Percentiles rank a stretch among this genome's conserved stretches.
phyloP scores from a whole-genome alignment of 2,888 invertebrate genomes.

The Tetranychus piercei region DNA sequence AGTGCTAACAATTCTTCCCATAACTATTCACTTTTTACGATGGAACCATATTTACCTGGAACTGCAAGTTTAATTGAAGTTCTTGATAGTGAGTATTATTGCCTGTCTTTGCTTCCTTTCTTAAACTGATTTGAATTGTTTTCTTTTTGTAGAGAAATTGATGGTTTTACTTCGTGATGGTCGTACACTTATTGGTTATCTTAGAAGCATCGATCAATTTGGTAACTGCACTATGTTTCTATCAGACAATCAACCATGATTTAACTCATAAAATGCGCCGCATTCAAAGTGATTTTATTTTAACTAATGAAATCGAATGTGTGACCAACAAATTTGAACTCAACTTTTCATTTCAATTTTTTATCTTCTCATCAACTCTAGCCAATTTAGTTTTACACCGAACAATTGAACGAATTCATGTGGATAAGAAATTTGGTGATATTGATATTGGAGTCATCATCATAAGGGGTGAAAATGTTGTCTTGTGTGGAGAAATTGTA shows the following conservation, averaged over 20 bases:
- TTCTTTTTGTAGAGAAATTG: slow-evolving; percentile 45
- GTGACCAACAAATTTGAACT: neutral
- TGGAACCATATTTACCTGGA: slow-evolving; percentile 40
- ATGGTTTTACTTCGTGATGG: slow-evolving; percentile 92
- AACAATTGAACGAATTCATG: slow-evolving; percentile 92
- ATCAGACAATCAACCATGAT: neutral
- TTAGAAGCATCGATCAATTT: slow-evolving; percentile 94
- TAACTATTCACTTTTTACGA: neutral
- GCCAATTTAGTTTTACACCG: slow-evolving; percentile 80
- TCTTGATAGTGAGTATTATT: slow-evolving; percentile 36
- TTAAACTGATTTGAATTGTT: neutral
- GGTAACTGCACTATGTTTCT: slow-evolving; percentile 35
- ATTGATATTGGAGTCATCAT: slow-evolving; percentile 83
- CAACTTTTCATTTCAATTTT: neutral
- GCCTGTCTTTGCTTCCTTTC: neutral
- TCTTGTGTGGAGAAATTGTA: slow-evolving; percentile 90
- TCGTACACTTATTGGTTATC: slow-evolving; percentile 77
- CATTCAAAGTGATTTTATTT: neutral
- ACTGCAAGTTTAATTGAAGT: slow-evolving; percentile 81
- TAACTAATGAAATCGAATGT: neutral
- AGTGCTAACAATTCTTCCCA: neutral
- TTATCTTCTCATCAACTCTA: slow-evolving; percentile 22
- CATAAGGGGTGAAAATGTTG: slow-evolving; percentile 94
- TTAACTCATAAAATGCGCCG: neutral
- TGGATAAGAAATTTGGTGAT: slow-evolving; percentile 89